Evolutionary conservation across 2,797 vertebrate species (phyloP).

Genomic region (Jordanella pulchra): DNA sequence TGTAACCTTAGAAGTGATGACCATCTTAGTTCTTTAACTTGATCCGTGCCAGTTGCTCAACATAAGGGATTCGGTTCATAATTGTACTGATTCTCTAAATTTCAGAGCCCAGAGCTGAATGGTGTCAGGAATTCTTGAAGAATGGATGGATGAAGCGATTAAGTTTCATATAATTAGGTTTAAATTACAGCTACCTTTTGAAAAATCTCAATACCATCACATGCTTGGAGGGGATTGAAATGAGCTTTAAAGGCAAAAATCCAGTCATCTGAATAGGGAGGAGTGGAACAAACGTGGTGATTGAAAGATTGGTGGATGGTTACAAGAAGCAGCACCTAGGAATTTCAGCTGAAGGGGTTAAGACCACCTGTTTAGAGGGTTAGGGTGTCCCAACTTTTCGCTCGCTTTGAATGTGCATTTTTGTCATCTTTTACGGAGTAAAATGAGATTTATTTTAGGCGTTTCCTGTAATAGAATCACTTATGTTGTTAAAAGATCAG

Average conservation of each 20-base stretch:
- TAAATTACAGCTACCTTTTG: not conserved
- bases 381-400: not conserved
- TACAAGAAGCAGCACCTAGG: too few relatives aligned
- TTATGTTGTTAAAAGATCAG: too few relatives aligned
- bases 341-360: not conserved
- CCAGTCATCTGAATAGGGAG: not conserved
- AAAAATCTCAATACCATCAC: not conserved
- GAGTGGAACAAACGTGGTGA: too few relatives aligned
- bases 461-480: too few relatives aligned
- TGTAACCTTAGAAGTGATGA: slow-evolving; percentile 43
- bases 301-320: too few relatives aligned
- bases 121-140: slow-evolving; percentile 26
- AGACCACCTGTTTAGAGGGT: not conserved
- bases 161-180: not conserved
- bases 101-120: not conserved
- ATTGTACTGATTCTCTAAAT: not conserved
- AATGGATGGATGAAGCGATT: not conserved
- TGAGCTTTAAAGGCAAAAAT: not conserved
- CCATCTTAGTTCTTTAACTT: slow-evolving; percentile 29
- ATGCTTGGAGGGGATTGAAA: not conserved
- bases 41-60: slow-evolving; percentile 20
- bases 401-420: not conserved
- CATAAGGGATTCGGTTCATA: slow-evolving; percentile 8
- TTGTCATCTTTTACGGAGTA: not conserved
- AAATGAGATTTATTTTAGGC: not conserved